Base-by-base conservation (phyloP, 2,113 vertebrate species). In the Cricetomys ansorgei region DNA sequence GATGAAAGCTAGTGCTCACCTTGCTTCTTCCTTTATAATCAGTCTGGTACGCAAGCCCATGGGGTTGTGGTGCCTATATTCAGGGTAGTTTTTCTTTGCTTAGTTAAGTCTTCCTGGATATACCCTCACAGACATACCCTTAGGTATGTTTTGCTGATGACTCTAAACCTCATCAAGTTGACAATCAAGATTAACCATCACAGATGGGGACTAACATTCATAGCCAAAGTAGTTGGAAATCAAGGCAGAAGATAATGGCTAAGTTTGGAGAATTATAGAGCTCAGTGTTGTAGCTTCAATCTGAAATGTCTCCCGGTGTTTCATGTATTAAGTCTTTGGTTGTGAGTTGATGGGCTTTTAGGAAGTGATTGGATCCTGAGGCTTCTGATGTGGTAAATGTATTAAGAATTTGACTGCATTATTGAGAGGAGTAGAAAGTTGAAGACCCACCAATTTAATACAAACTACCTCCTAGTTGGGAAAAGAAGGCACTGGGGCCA, bases 161-260 rank as follows among this genome's bases (percentile, higher is more conserved):
- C 13, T 85, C 59, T 65, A 65, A 85, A 85, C 37, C 16, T 48
- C 31, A 50, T 67, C 83, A 65, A 48, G 43, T 65, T 65, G 31
- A 23, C 17, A 48, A 64, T 65, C 59, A 85, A 65, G 83, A 65
- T 45, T 34, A 45, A 65, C 43, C 27, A 45, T 65, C 40, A 85
- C 27, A 85, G 29, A 48, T 65, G 23, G 64, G 21, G 57, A 88
- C 48, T 59, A 27, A 79, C 16, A n/a, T 67, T 89, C 8, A 16
- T 84, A 86, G 92, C 27, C 43, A 92, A 88, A 10, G 16, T 96
- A 29, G 7, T 55, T 84, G 21, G 45, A 15, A 79, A 92, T 96
- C 67, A 31, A 86, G 59, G 9, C 45, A 59, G 34, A 96, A 93
- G 55, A 92, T 29, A 88, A 43, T 5, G 3, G 29, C 31, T 80